phyloP scores from a whole-genome alignment of 2,888 invertebrate species.

The Amblyjoppa proteus region DNA sequence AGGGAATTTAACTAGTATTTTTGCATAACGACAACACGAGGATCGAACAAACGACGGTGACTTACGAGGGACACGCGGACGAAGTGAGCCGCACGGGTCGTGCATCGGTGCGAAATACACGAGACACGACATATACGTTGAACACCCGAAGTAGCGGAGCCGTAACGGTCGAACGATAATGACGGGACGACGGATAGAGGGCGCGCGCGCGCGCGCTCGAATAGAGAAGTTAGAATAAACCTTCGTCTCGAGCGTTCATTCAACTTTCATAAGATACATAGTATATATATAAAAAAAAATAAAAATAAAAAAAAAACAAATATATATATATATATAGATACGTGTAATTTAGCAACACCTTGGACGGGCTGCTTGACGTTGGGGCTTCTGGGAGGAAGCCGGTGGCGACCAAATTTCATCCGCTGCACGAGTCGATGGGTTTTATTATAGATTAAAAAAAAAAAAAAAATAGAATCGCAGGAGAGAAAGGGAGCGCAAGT shows the following conservation, averaged over 20 bases:
- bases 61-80: conserved; percentile 37
- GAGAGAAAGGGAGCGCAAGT: conserved; percentile 30
- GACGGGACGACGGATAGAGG: conserved; percentile 24
- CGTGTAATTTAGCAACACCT: conserved; percentile 63
- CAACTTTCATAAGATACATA: conserved; percentile 77
- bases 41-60: conserved; percentile 42
- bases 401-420: conserved; percentile 54
- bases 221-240: conserved; percentile 57
- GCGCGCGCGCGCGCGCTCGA: conserved; percentile 11
- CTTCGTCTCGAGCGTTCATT: conserved; percentile 74
- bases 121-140: conserved; percentile 34
- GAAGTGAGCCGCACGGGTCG: conserved; percentile 20
- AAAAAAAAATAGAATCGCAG: conserved; percentile 37
- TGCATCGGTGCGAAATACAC: conserved; percentile 18
- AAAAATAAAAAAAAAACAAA: conserved; percentile 71
- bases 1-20: conserved; percentile 84
- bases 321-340: conserved; percentile 69
- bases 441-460: conserved; percentile 12
- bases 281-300: conserved; percentile 69
- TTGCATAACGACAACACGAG: conserved; percentile 80
- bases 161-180: conserved; percentile 48
- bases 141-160: not conserved
- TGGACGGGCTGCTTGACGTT: conserved; percentile 64
- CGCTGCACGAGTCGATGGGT: conserved; percentile 57
- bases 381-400: conserved; percentile 25